Evolutionary conservation across 2,888 invertebrate species (phyloP).

Genomic region (Ornithoptera alexandrae): DNA sequence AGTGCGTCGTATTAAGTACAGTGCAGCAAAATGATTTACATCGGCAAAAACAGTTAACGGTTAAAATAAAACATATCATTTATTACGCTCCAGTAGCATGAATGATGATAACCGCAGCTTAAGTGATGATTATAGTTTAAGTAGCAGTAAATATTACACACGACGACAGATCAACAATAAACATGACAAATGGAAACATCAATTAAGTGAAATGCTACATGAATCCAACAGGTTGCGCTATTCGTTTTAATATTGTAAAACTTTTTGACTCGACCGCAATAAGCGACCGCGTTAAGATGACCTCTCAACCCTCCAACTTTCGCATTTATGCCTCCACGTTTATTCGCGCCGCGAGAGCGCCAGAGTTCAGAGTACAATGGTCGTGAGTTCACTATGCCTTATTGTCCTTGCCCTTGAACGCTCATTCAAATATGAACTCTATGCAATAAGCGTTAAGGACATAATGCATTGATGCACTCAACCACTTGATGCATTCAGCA

Average conservation of each 20-base stretch:
- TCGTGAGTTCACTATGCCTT: constrained; percentile 66
- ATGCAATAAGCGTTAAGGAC: constrained; percentile 39
- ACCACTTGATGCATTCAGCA: constrained; percentile 54
- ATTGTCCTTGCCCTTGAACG: constrained; percentile 62
- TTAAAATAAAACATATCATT: no score
- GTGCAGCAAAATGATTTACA: no score
- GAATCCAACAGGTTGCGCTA: constrained; percentile 74
- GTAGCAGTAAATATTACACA: background rate
- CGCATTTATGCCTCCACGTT: constrained; percentile 33
- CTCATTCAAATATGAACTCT: constrained; percentile 60
- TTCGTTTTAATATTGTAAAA: constrained; percentile 79
- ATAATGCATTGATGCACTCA: constrained; percentile 41
- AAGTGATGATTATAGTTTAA: background rate
- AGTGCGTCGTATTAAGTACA: no score
- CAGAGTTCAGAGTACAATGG: constrained; percentile 52
- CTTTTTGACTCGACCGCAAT: constrained; percentile 73
- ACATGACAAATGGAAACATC: constrained; percentile 54
- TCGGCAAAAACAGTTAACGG: no score
- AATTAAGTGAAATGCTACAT: constrained; percentile 71
- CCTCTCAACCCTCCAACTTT: constrained; percentile 37
- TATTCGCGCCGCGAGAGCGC: constrained; percentile 35
- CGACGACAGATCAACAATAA: constrained; percentile 10
- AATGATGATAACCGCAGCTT: no score
- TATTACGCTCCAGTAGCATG: no score
- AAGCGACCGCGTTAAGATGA: constrained; percentile 62